Evolutionary conservation across 2,113 vertebrate species (phyloP).

Genomic region (Dryoscopus gambensis): DNA sequence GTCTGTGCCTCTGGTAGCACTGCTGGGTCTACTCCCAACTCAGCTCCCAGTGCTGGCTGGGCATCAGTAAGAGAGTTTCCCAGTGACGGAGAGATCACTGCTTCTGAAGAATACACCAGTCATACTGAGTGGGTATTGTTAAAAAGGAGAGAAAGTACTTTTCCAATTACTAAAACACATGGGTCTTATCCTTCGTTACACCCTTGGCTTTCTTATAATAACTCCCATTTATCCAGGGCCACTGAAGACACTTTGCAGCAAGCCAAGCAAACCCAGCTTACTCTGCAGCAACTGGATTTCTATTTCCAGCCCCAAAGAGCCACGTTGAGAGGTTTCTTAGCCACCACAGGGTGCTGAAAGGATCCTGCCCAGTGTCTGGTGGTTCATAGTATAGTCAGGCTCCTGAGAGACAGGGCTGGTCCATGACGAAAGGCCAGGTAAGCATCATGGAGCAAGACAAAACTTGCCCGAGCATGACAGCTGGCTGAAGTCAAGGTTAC

Average conservation of each 20-base stretch:
- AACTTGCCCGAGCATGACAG: not conserved
- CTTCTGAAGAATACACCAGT: not conserved
- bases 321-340: fast-evolving
- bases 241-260: not conserved
- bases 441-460: not conserved
- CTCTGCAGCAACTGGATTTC: not conserved
- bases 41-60: not conserved
- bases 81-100: fast-evolving
- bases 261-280: not conserved
- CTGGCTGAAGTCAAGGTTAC: not conserved
- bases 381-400: not conserved
- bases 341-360: not conserved
- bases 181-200: not conserved
- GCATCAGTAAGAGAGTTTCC: fast-evolving
- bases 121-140: not conserved
- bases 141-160: not conserved
- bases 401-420: not conserved
- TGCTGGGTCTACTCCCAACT: not conserved
- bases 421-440: not conserved
- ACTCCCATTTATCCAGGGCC: not conserved
- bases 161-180: not conserved
- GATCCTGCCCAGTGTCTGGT: not conserved
- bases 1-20: not conserved
- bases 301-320: not conserved
- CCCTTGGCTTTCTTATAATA: not conserved